A percentile compares a stretch with the other conserved stretches of the same genome.
Conservation (phyloP, 2,113 vertebrate genomes). For the Eretmochelys imbricata region DNA sequence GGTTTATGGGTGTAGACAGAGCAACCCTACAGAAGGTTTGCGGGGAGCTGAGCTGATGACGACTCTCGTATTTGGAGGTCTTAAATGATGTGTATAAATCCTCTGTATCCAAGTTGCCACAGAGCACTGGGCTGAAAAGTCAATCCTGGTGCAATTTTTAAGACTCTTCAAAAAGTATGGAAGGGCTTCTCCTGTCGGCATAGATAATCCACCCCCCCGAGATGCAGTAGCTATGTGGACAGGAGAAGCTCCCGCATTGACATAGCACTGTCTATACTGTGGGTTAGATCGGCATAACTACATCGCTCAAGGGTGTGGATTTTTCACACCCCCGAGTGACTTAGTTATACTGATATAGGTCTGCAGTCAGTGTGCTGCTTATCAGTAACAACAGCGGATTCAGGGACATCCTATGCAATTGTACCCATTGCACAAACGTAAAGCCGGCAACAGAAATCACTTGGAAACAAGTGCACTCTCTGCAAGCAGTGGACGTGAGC, state of each 20-base stretch:
- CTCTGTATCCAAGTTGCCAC: background rate
- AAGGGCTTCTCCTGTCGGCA: background rate
- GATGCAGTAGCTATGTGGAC: too few relatives aligned
- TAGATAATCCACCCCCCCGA: background rate
- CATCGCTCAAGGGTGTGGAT: background rate
- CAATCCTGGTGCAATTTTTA: background rate
- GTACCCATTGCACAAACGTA: too few relatives aligned
- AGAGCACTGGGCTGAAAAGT: rapidly evolving
- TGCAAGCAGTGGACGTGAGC: background rate
- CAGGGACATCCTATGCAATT: rapidly evolving
- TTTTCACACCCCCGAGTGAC: background rate
- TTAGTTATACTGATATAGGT: too few relatives aligned
- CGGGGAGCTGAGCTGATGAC: rapidly evolving
- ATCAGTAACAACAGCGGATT: background rate
- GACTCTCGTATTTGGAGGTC: background rate
- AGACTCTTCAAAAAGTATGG: background rate
- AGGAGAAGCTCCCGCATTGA: too few relatives aligned
- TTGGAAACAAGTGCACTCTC: background rate
- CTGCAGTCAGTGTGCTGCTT: background rate
- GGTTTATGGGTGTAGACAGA: background rate
- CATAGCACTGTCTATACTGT: background rate
- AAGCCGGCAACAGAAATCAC: background rate
- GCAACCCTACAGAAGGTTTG: background rate
- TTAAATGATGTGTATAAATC: background rate
- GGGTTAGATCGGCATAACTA: background rate